Evolutionary conservation across 1,140 invertebrate genomes (phyloP).

Genomic region (Varroa destructor): DNA sequence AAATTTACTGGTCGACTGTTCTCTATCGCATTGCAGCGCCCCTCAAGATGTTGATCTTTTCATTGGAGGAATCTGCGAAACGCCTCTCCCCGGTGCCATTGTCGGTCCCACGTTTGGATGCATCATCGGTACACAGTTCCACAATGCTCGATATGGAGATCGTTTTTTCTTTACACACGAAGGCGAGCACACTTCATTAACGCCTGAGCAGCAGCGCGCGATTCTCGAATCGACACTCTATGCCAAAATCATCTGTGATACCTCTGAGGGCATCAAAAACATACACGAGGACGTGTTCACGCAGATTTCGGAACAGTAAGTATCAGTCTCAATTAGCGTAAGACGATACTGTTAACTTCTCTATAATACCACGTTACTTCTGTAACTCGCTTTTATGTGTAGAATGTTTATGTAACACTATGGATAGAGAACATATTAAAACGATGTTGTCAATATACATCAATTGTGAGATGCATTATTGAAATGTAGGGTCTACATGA

Average conservation of each 20-base stretch:
- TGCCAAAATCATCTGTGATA: slow-evolving; percentile 24
- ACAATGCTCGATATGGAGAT: slow-evolving; percentile 65
- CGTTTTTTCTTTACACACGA: slow-evolving; percentile 56
- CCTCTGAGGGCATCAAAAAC: slow-evolving; percentile 27
- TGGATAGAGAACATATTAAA: no score
- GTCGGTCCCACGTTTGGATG: slow-evolving; percentile 50
- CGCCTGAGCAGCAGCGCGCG: slow-evolving; percentile 31
- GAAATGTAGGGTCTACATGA: no score
- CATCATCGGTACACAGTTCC: slow-evolving; percentile 47
- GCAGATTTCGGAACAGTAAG: slow-evolving; percentile 27
- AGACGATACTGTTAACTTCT: background rate
- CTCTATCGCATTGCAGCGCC: slow-evolving; percentile 40
- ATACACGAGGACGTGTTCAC: slow-evolving; percentile 27
- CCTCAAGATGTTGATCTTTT: slow-evolving; percentile 50
- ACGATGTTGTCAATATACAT: no score
- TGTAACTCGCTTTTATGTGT: no score
- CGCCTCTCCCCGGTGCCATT: slow-evolving; percentile 45
- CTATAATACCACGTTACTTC: no score
- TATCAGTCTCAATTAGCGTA: background rate
- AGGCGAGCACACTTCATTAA: slow-evolving; percentile 45
- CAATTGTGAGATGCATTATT: no score
- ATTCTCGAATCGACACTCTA: slow-evolving; percentile 20
- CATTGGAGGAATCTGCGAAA: slow-evolving; percentile 46
- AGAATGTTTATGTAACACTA: no score
- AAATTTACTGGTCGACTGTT: slow-evolving; percentile 1